These are phyloP conservation scores for Zaprionus capensis DNA, from an alignment of 1,140 invertebrate species.

Conservation along the genomic window DNA sequence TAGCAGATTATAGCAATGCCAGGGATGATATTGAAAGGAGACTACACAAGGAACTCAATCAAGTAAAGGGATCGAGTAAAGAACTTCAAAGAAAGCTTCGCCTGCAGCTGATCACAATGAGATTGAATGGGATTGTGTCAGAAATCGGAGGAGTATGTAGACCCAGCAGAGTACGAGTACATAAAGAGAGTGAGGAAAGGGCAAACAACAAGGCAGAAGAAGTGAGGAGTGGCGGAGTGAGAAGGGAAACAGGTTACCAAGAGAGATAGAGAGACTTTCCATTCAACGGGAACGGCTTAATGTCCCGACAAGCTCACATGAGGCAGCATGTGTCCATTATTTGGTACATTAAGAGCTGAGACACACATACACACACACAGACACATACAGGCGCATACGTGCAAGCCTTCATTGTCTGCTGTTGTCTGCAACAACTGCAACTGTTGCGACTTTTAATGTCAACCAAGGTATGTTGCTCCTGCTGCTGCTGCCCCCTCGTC, in stretches of 20 bases:
- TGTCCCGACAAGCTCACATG: slow-evolving; percentile 40
- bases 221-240: background rate
- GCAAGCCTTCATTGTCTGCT: slow-evolving; percentile 72
- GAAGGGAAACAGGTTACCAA: background rate
- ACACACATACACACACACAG: slow-evolving; percentile 33
- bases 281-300: slow-evolving; percentile 52
- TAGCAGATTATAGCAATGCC: background rate
- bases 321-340: slow-evolving; percentile 53
- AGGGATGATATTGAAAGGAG: background rate
- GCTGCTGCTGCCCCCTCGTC: background rate
- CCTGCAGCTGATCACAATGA: background rate
- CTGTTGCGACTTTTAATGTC: slow-evolving; percentile 75
- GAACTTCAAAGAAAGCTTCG: background rate
- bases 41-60: background rate
- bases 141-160: background rate
- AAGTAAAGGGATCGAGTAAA: background rate
- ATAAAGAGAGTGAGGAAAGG: background rate
- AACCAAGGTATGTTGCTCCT: slow-evolving; percentile 44
- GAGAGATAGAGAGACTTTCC: slow-evolving; percentile 13
- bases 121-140: background rate
- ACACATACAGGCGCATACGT: slow-evolving; percentile 41
- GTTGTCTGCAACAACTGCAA: slow-evolving; percentile 45
- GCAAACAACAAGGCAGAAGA: background rate
- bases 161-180: background rate
- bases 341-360: slow-evolving; percentile 43